These are phyloP conservation scores for Solen grandis DNA, from an alignment of 1,140 invertebrate species.

Conservation along the genomic window DNA sequence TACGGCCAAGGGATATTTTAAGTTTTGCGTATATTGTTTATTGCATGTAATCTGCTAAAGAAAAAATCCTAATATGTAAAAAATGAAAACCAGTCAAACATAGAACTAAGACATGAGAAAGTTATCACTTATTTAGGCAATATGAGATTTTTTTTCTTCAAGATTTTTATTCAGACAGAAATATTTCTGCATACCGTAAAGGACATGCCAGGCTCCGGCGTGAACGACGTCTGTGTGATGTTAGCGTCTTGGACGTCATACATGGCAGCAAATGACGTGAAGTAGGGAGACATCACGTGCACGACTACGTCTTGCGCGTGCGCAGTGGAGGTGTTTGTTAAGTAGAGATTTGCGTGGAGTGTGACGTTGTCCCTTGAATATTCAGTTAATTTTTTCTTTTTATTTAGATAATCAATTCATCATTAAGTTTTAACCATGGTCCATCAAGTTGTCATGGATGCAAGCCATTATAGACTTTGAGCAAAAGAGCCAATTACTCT, in stretches of 20 bases:
- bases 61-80: not conserved
- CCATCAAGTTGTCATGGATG: too few relatives aligned
- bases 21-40: not conserved
- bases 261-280: constrained; percentile 3
- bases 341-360: not conserved
- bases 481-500: too few relatives aligned
- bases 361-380: constrained; percentile 44
- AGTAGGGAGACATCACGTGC: constrained; percentile 23
- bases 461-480: too few relatives aligned
- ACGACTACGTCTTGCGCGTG: constrained; percentile 41
- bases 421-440: too few relatives aligned
- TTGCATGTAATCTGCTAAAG: not conserved
- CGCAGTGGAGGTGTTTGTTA: constrained; percentile 32
- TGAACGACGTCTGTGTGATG: constrained; percentile 1
- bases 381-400: too few relatives aligned
- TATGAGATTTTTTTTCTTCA: too few relatives aligned
- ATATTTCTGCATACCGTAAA: constrained; percentile 29
- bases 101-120: not conserved
- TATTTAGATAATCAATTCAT: too few relatives aligned
- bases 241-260: constrained; percentile 19
- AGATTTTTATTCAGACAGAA: too few relatives aligned
- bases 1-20: not conserved
- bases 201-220: constrained; percentile 9
- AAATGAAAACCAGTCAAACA: not conserved
- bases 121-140: too few relatives aligned